phyloP scores from a whole-genome alignment of 2,113 vertebrate species.

The Eudyptes chrysolophus region DNA sequence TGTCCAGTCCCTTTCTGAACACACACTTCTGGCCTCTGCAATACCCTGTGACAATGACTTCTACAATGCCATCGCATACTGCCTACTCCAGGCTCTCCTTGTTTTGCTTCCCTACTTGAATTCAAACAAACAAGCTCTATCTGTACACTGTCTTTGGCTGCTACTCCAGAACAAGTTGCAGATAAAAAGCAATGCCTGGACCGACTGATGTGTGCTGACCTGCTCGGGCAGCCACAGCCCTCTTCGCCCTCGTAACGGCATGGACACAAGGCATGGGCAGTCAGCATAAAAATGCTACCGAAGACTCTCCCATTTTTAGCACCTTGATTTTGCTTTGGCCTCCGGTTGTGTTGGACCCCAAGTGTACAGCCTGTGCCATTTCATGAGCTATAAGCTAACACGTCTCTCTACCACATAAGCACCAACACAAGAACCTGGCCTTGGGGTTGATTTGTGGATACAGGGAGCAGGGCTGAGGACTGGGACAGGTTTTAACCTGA shows the following conservation, averaged over 20 bases:
- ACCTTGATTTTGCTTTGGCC: background rate
- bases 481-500: background rate
- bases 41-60: background rate
- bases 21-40: background rate
- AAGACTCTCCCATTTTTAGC: background rate
- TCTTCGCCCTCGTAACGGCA: rapidly evolving
- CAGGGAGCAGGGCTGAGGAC: background rate
- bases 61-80: background rate
- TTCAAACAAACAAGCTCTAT: background rate
- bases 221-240: background rate
- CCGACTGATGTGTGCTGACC: background rate
- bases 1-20: background rate
- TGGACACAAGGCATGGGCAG: background rate
- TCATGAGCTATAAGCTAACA: background rate
- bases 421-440: background rate
- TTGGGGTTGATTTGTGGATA: background rate
- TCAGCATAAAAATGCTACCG: background rate
- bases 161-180: background rate
- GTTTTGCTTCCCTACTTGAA: background rate
- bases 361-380: background rate
- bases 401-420: background rate
- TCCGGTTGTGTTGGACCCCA: background rate
- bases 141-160: background rate
- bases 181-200: background rate
- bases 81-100: background rate